Base-by-base conservation (phyloP, 2,113 vertebrate genomes). In the Mormyrus lacerda region DNA sequence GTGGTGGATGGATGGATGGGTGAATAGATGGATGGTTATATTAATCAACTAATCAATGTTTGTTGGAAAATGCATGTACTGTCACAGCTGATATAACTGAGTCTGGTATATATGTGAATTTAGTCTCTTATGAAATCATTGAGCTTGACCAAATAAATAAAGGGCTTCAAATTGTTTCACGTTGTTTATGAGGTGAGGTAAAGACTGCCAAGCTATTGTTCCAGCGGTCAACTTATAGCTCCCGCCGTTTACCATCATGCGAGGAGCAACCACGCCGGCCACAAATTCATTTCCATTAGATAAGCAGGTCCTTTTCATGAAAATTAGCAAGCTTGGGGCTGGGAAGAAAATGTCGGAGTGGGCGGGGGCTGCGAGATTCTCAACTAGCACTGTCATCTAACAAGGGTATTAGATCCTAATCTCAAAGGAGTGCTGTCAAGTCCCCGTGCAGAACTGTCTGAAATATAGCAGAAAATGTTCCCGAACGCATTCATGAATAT, bases 401-500 rank as follows among this genome's bases (percentile, higher is more conserved):
- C 92, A 88, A 82, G 89, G 91, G 90, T 91, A 93, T 93, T 91
- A 92, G 91, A 94, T 92, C 92, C 89, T 93, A 95, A 95, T 95
- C 93, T 94, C 93, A 87, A n/a, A 93, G 91, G 94, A 94, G 94
- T 92, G 90, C 94, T 94, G 93, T 94, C 95, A 95, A 92, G 92
- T 93, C 92, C 92, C 90, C 89, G 91, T 92, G 93, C 90, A 94
- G 90, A 92, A 90, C 91, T 90, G 92, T 93, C 93, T 94, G 93
- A 94, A 91, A 94, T 95, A 95, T 94, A 88, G 88, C 93, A 92
- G 93, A 92, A 95, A 94, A 92, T 94, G 94, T 92, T 92, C 92
- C 93, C 94, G 93, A 94, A 95, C 94, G 93, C 91, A 92, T 91
- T 95, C 93, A 95, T 94, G 94, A 95, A 96, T 95, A 95, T 95